Percentiles rank a stretch among this genome's conserved stretches.
These are phyloP conservation scores for Megaustenia siamemsis DNA, from an alignment of 2,888 invertebrate genomes.

Conservation along the genomic window DNA sequence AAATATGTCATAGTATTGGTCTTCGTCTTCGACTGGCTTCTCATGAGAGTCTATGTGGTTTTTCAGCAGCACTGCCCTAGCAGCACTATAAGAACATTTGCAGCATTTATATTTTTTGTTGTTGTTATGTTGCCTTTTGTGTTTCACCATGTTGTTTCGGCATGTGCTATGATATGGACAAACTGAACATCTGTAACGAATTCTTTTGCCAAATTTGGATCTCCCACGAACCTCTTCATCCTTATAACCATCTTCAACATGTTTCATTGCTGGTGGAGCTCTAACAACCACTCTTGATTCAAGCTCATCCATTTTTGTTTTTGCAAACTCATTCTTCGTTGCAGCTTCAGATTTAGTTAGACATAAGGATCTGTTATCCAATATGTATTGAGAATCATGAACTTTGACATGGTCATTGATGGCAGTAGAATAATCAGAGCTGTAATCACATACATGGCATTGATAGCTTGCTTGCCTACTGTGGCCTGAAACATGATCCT, in stretches of 20 bases:
- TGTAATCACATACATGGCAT: slow-evolving; percentile 70
- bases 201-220: slow-evolving; percentile 49
- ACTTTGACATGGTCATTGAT: slow-evolving; percentile 56
- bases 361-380: neutral
- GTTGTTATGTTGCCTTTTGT: slow-evolving; percentile 67
- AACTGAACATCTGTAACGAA: slow-evolving; percentile 68
- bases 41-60: slow-evolving; percentile 70
- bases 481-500: slow-evolving; percentile 56
- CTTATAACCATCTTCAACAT: neutral
- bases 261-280: neutral
- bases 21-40: slow-evolving; percentile 49
- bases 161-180: slow-evolving; percentile 70
- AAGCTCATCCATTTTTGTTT: neutral
- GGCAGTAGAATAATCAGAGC: slow-evolving; percentile 48
- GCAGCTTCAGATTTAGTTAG: neutral
- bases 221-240: neutral
- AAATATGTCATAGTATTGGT: slow-evolving; percentile 63
- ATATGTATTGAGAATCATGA: slow-evolving; percentile 54
- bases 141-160: slow-evolving; percentile 68
- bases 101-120: slow-evolving; percentile 67
- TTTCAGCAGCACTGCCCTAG: slow-evolving; percentile 63
- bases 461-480: slow-evolving; percentile 63
- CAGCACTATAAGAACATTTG: slow-evolving; percentile 70
- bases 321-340: neutral
- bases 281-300: neutral